Conservation (phyloP, 2,888 invertebrate genomes). For the Platycheirus albimanus region DNA sequence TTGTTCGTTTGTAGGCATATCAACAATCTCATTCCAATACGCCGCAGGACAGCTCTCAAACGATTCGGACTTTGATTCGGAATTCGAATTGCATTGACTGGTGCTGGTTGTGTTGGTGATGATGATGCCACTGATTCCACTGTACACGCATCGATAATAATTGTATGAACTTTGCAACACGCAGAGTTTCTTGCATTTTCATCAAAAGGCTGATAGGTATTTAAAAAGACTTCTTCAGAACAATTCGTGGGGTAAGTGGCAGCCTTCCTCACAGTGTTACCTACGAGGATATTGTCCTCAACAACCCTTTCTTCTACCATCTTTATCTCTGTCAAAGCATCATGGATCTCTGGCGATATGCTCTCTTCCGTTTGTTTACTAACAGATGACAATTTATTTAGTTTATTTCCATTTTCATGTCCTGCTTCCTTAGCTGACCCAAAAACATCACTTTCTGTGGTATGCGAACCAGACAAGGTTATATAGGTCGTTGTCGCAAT, state of each 20-base stretch:
- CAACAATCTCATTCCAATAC: slow-evolving; percentile 16
- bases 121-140: background rate
- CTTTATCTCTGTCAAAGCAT: slow-evolving; percentile 1
- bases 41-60: background rate
- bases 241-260: too few relatives aligned
- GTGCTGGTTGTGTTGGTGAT: background rate
- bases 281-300: background rate
- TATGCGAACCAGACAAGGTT: slow-evolving; percentile 49
- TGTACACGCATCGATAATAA: slow-evolving; percentile 31
- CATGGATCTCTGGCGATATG: background rate
- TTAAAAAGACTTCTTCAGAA: too few relatives aligned
- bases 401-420: background rate
- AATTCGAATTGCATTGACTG: background rate
- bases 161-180: slow-evolving; percentile 50
- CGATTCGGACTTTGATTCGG: background rate
- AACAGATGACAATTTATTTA: background rate
- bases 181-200: slow-evolving; percentile 50
- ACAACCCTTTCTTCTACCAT: background rate
- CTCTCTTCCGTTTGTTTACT: background rate
- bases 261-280: too few relatives aligned
- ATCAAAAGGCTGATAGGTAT: background rate
- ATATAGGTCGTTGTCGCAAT: slow-evolving; percentile 66
- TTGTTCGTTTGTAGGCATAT: slow-evolving; percentile 78
- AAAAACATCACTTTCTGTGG: slow-evolving; percentile 48
- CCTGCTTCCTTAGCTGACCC: background rate